Conservation (phyloP, 1,140 invertebrate genomes). For the Diprion similis region DNA sequence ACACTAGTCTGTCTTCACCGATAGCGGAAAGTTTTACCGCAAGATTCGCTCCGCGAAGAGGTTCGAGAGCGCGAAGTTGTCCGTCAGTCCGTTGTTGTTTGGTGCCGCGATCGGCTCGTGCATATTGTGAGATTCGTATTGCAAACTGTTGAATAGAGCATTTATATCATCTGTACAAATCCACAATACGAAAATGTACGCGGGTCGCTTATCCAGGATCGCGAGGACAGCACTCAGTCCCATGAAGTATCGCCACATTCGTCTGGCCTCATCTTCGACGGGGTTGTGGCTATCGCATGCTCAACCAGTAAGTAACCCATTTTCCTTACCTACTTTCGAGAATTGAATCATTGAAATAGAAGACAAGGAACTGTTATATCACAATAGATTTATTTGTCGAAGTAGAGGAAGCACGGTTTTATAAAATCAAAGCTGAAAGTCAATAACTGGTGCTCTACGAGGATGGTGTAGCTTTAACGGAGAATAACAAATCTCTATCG, state of each 20-base stretch:
- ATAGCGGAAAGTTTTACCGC: conserved; percentile 3
- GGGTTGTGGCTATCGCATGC: conserved; percentile 20
- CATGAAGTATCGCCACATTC: conserved; percentile 23
- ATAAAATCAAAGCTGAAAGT: no score
- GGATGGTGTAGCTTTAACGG: no score
- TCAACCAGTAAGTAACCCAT: conserved; percentile 20
- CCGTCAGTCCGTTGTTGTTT: background rate
- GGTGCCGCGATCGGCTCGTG: background rate
- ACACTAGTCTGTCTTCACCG: background rate
- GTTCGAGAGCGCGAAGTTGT: background rate
- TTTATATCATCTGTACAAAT: background rate
- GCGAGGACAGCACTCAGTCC: conserved; percentile 23
- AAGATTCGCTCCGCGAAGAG: background rate
- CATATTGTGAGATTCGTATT: background rate
- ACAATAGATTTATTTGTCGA: no score
- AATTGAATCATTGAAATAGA: background rate
- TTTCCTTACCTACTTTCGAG: no score
- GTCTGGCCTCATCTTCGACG: conserved; percentile 28
- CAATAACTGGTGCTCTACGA: no score
- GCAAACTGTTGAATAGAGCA: background rate
- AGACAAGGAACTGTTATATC: no score
- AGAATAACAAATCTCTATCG: no score
- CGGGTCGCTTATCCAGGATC: conserved; percentile 25
- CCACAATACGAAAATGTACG: conserved; percentile 35
- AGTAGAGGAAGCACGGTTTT: no score